phyloP scores from a whole-genome alignment of 2,113 vertebrate species.

The Phocoena phocoena region DNA sequence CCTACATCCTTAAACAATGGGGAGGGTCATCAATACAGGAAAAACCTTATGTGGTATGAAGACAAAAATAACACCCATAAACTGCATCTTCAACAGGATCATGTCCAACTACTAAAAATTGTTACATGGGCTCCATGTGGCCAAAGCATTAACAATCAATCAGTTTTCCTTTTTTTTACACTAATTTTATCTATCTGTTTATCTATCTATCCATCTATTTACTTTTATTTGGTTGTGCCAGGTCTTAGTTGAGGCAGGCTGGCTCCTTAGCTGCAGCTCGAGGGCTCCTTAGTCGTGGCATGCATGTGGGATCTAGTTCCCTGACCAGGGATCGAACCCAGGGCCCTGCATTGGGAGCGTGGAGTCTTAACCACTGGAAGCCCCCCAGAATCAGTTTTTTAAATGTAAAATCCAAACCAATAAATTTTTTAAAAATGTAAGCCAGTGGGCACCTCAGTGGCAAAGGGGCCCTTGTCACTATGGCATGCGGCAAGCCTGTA shows the following conservation, averaged over 20 bases:
- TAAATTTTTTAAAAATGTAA: not conserved
- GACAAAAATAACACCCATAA: not conserved
- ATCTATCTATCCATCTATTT: too few species aligned
- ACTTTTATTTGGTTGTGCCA: too few species aligned
- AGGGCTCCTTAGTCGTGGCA: too few species aligned
- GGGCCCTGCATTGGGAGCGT: too few species aligned
- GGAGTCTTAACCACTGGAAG: too few species aligned
- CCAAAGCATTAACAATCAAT: not conserved
- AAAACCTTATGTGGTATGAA: not conserved
- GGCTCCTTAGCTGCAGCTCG: too few species aligned
- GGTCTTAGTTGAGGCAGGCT: too few species aligned
- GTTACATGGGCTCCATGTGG: not conserved
- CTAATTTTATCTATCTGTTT: too few species aligned
- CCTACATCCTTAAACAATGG: not conserved
- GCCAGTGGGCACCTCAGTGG: not conserved
- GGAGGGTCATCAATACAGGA: not conserved
- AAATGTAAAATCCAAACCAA: not conserved
- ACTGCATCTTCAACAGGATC: not conserved
- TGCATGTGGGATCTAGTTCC: too few species aligned
- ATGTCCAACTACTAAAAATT: not conserved
- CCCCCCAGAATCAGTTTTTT: not conserved
- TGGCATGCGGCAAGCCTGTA: fast-evolving
- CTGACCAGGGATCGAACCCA: too few species aligned
- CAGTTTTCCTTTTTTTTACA: too few species aligned
- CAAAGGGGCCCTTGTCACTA: not conserved